Evolutionary conservation across 2,888 invertebrate genomes (phyloP).

Genomic region (Tupiocoris notatus): DNA sequence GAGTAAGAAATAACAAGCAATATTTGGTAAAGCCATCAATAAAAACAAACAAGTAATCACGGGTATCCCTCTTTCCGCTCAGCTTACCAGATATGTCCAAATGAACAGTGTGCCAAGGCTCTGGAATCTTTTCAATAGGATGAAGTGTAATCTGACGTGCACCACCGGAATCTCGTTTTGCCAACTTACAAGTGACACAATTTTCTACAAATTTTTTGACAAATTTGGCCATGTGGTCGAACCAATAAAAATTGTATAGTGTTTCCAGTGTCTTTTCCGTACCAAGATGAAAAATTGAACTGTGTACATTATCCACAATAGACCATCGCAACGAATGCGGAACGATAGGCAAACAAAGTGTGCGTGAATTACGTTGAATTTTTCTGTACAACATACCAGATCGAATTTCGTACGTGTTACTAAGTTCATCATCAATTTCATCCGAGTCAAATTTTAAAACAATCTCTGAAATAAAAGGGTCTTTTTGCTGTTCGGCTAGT

Average conservation of each 20-base stretch:
- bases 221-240: conserved; percentile 42
- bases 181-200: conserved; percentile 52
- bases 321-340: conserved; percentile 50
- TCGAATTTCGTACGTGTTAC: conserved; percentile 42
- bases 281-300: conserved; percentile 32
- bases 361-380: conserved; percentile 48
- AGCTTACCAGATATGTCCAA: conserved; percentile 51
- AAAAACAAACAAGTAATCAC: conserved; percentile 51
- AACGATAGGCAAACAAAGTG: conserved; percentile 18
- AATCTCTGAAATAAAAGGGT: conserved; percentile 27
- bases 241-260: conserved; percentile 31
- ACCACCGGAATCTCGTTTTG: conserved; percentile 52
- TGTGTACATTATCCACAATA: conserved; percentile 49
- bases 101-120: conserved; percentile 52
- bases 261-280: conserved; percentile 30
- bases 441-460: conserved; percentile 23
- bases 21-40: conserved; percentile 47
- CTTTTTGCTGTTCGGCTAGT: conserved; percentile 19
- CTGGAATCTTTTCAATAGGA: conserved; percentile 51
- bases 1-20: conserved; percentile 18
- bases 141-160: conserved; percentile 51
- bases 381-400: conserved; percentile 44
- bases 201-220: conserved; percentile 52
- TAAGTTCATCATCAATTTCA: conserved; percentile 20
- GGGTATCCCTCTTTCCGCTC: conserved; percentile 49